phyloP scores from a whole-genome alignment of 2,888 invertebrate species.

The Anthrax anthrax region DNA sequence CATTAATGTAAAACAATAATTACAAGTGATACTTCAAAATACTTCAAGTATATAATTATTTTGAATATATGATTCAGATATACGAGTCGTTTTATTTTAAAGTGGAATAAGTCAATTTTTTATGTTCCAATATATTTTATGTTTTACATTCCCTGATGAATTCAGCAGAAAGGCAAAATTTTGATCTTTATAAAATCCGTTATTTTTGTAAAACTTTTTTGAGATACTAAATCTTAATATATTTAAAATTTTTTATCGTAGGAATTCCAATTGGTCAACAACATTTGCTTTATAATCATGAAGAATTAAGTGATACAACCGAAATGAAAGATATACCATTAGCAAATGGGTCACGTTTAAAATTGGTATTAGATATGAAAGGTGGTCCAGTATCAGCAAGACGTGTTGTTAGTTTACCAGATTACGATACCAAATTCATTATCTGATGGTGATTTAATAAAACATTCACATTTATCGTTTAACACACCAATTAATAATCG shows the following conservation, averaged over 20 bases:
- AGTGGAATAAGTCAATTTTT: too few relatives aligned
- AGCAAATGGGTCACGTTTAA: conserved; percentile 52
- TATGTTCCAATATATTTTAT: too few relatives aligned
- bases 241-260: conserved; percentile 20
- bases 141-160: too few relatives aligned
- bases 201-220: too few relatives aligned
- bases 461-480: not conserved
- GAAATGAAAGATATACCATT: conserved; percentile 48
- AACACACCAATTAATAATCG: conserved; percentile 3
- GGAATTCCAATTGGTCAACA: conserved; percentile 64
- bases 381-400: conserved; percentile 67
- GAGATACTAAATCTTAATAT: too few relatives aligned
- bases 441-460: not conserved
- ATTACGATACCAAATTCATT: conserved; percentile 8
- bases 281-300: conserved; percentile 56
- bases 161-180: too few relatives aligned
- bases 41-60: too few relatives aligned
- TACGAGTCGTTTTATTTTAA: too few relatives aligned
- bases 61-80: too few relatives aligned
- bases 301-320: conserved; percentile 50
- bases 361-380: conserved; percentile 58
- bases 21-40: too few relatives aligned
- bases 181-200: too few relatives aligned
- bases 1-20: too few relatives aligned
- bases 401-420: conserved; percentile 26